Evolutionary conservation across 2,113 vertebrate genomes (phyloP).

Genomic region (Cichladusa arquata): DNA sequence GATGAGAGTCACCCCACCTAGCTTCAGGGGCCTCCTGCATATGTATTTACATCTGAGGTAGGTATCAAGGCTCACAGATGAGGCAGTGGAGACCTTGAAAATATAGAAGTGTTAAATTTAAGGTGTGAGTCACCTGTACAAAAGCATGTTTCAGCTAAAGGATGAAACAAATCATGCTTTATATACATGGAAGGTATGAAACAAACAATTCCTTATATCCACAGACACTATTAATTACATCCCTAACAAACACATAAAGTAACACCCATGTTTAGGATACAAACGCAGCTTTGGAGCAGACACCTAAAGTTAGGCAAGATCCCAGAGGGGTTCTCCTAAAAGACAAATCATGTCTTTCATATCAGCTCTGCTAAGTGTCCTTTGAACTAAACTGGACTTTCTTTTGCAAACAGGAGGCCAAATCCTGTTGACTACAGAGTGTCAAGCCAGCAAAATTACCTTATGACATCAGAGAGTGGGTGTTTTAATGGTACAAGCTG

Average conservation of each 20-base stretch:
- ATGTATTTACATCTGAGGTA: background rate
- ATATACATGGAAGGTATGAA: background rate
- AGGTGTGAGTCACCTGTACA: background rate
- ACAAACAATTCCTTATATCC: background rate
- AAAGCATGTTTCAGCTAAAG: background rate
- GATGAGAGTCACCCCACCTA: slow-evolving; percentile 49
- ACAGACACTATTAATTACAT: background rate
- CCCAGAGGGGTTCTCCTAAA: background rate
- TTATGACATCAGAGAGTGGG: background rate
- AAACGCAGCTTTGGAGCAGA: background rate
- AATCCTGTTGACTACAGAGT: background rate
- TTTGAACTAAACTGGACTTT: background rate
- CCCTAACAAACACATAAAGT: background rate
- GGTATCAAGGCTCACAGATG: background rate
- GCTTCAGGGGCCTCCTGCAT: background rate
- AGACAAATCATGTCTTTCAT: background rate
- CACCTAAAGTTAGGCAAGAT: background rate
- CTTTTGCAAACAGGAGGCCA: background rate
- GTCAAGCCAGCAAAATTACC: background rate
- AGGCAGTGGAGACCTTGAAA: background rate
- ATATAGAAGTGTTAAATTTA: background rate
- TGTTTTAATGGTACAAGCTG: background rate
- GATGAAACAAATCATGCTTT: background rate
- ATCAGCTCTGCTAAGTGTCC: background rate
- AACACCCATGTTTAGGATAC: background rate